Percentiles rank a stretch among this genome's conserved stretches.
phyloP scores from a whole-genome alignment of 2,888 invertebrate species.

The Elmis aenea region DNA sequence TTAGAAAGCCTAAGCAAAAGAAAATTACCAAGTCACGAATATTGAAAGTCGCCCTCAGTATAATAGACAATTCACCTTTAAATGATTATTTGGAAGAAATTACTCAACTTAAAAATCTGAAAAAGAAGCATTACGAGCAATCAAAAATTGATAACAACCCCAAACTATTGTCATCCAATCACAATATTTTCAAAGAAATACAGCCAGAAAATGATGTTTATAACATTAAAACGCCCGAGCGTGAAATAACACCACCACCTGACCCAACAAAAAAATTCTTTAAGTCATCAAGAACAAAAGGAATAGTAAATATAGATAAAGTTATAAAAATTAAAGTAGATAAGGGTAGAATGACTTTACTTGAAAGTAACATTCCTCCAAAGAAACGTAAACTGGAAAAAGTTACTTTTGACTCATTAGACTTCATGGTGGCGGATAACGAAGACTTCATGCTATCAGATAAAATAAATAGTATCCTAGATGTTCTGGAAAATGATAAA shows the following conservation, averaged over 20 bases:
- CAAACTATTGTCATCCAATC: neutral
- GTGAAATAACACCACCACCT: slow-evolving; percentile 19
- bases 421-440: slow-evolving; percentile 32
- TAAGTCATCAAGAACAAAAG: slow-evolving; percentile 39
- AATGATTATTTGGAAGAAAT: slow-evolving; percentile 30
- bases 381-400: slow-evolving; percentile 10
- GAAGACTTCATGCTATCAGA: slow-evolving; percentile 28
- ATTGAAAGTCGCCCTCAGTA: slow-evolving; percentile 33
- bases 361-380: slow-evolving; percentile 17
- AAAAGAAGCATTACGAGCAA: no score
- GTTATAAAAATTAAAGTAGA: slow-evolving; percentile 42
- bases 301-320: slow-evolving; percentile 41
- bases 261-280: slow-evolving; percentile 44
- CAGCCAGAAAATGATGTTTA: slow-evolving; percentile 1
- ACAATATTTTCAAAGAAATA: slow-evolving; percentile 6
- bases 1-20: slow-evolving; percentile 56
- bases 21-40: slow-evolving; percentile 27
- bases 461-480: slow-evolving; percentile 26
- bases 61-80: slow-evolving; percentile 34
- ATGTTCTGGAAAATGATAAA: slow-evolving; percentile 40
- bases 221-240: slow-evolving; percentile 6
- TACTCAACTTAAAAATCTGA: slow-evolving; percentile 3
- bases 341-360: slow-evolving; percentile 36
- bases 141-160: no score
- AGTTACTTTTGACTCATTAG: slow-evolving; percentile 37